Evolutionary conservation across 2,797 vertebrate genomes (phyloP), one percentile per base, ranked within the genome.

Genomic region (Calcarius lapponicus): DNA sequence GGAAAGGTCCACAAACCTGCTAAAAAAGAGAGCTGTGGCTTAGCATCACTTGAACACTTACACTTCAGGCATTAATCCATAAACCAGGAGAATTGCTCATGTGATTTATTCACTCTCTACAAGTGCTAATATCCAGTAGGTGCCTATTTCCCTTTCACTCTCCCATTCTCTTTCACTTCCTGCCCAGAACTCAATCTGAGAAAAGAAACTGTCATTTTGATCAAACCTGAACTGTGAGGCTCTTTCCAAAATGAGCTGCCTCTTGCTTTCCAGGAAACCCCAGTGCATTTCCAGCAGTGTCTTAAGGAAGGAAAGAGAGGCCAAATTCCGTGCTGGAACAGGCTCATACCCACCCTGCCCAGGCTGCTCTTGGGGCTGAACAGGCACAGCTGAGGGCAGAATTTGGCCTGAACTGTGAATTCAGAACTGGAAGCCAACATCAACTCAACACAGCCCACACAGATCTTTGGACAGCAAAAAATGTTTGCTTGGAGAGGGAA

Each of bases 361-460:
- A 28, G 7, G 50, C 69, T 80, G 61, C 34, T 86, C 69, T 9
- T 24, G 14, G 60, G 58, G 60, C 4, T 61, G 32, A 50, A 20
- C n/a, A 11, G 11, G 71, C 69, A 61, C 47, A 88, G 54, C 34
- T 34, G 31, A 88, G 87, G 72, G 92, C 70, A 97, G 72, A 80
- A 88, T 72, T 83, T 38, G 62, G 81, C 50, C 81, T 32, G 11
- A 83, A 40, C 58, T 83, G 72, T 45, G 72, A 85, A 88, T 87
- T 88, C 80, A 42, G 50, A 47, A 32, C 60, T 32, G 54, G 75
- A 72, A 95, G 91, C 92, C 95, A 96, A 91, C 69, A 86, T 62
- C 93, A 95, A 90, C 87, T 92, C 79, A 80, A 80, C 86, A 83
- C 29, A 62, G 93, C 87, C 93, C 93, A 89, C 93, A 95, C 61